Conservation (phyloP, 2,888 invertebrate genomes). For the Ptychoptera albimana region DNA sequence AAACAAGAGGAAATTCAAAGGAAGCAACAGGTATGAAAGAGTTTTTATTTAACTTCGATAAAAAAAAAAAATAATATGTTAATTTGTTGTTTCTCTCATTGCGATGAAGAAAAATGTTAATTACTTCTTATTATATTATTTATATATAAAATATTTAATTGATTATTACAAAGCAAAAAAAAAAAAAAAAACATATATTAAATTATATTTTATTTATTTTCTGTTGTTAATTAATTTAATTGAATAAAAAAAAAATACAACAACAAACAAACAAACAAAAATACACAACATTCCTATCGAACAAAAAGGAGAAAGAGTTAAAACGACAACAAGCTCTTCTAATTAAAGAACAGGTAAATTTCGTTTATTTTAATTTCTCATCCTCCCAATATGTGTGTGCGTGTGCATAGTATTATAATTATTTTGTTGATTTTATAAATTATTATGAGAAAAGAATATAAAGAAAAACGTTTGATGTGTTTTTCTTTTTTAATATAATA, state of each 20-base stretch:
- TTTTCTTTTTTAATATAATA: too few relatives aligned
- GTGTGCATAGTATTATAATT: background rate
- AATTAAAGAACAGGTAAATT: conserved; percentile 77
- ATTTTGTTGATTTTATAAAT: conserved; percentile 3
- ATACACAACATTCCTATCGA: too few relatives aligned
- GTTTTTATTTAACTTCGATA: background rate
- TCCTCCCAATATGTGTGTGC: background rate
- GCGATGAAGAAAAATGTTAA: too few relatives aligned
- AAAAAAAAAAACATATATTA: background rate
- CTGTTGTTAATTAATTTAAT: background rate
- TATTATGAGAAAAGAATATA: conserved; percentile 5
- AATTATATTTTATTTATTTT: background rate
- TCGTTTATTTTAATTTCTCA: conserved; percentile 5
- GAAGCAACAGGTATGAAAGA: conserved; percentile 60
- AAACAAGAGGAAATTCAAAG: conserved; percentile 71
- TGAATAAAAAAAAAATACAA: background rate
- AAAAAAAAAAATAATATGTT: too few relatives aligned
- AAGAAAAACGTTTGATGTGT: too few relatives aligned
- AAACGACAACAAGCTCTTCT: conserved; percentile 79
- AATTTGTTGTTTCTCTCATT: too few relatives aligned
- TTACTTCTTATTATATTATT: too few relatives aligned
- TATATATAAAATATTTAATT: too few relatives aligned
- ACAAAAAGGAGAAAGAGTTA: conserved; percentile 67
- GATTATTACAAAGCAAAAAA: background rate
- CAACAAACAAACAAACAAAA: too few relatives aligned